A percentile compares a stretch with the other conserved stretches of the same genome.
Evolutionary conservation across 2,797 vertebrate species (phyloP).

Genomic region (Acestrorhynchus altus): DNA sequence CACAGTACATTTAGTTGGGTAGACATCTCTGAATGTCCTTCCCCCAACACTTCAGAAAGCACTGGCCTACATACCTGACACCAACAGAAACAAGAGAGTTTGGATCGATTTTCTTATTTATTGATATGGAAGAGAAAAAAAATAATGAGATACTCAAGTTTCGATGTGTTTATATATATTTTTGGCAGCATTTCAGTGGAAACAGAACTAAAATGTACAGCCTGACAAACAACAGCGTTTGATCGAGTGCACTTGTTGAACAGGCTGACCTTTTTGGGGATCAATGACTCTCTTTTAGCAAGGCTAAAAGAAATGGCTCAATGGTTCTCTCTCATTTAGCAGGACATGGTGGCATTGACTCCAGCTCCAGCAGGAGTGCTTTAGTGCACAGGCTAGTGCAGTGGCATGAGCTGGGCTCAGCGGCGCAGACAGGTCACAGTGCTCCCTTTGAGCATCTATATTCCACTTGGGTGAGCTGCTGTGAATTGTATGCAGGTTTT

Average conservation of each 20-base stretch:
- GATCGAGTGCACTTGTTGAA: not conserved
- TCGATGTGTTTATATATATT: not conserved
- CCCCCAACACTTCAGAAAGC: slow-evolving; percentile 19
- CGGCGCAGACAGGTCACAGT: not conserved
- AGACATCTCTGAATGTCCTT: slow-evolving; percentile 51
- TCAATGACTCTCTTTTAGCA: slow-evolving; percentile 11
- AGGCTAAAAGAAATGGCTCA: too few species aligned
- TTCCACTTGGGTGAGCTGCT: slow-evolving; percentile 55
- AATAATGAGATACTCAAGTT: not conserved
- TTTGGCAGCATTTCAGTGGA: not conserved
- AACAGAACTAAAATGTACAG: not conserved
- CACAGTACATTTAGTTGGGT: slow-evolving; percentile 59
- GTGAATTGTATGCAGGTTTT: slow-evolving; percentile 15
- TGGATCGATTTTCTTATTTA: not conserved
- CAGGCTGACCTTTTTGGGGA: not conserved
- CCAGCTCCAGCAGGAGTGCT: slow-evolving; percentile 37
- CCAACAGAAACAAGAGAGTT: not conserved
- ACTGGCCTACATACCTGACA: slow-evolving; percentile 36
- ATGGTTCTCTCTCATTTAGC: slow-evolving; percentile 11
- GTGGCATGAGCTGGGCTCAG: not conserved
- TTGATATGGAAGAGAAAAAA: not conserved
- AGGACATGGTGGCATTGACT: slow-evolving; percentile 52
- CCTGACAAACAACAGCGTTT: slow-evolving; percentile 7
- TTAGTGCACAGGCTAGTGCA: not conserved
- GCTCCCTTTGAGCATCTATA: slow-evolving; percentile 49